A percentile compares a stretch with the other conserved stretches of the same genome.
These are phyloP conservation scores for Cataglyphis altisquamis DNA, from an alignment of 2,888 invertebrate genomes.

Conservation along the genomic window DNA sequence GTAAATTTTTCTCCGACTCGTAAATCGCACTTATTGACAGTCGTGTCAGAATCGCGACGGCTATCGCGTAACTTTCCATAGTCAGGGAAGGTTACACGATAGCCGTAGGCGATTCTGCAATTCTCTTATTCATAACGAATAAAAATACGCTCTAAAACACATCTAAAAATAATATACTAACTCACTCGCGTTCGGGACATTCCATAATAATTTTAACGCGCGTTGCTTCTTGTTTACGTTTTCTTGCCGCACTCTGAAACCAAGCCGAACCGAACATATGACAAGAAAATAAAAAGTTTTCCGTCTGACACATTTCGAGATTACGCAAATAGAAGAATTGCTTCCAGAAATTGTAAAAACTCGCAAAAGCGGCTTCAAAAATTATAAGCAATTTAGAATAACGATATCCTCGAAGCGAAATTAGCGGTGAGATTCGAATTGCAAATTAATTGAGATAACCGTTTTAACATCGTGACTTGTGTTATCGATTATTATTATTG, in stretches of 20 bases:
- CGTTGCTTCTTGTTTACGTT: conserved; percentile 31
- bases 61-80: conserved; percentile 73
- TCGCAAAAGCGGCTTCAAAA: conserved; percentile 8
- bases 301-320: not conserved
- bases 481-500: conserved; percentile 47
- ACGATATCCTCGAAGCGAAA: conserved; percentile 14
- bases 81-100: conserved; percentile 69
- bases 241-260: conserved; percentile 22
- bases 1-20: not conserved
- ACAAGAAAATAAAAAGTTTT: conserved; percentile 3
- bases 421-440: conserved; percentile 21
- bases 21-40: not conserved
- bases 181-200: conserved; percentile 35
- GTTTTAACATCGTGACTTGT: conserved; percentile 6
- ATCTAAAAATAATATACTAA: conserved; percentile 5
- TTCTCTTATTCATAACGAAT: conserved; percentile 20
- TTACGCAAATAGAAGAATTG: not conserved
- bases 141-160: conserved; percentile 30
- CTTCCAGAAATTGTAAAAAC: not conserved
- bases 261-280: not conserved
- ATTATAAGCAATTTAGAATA: conserved; percentile 40
- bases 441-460: conserved; percentile 6
- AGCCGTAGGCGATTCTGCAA: conserved; percentile 65
- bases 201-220: conserved; percentile 43
- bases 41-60: conserved; percentile 30